Conservation (phyloP, 2,797 vertebrate genomes). For the Mastacembelus armatus region DNA sequence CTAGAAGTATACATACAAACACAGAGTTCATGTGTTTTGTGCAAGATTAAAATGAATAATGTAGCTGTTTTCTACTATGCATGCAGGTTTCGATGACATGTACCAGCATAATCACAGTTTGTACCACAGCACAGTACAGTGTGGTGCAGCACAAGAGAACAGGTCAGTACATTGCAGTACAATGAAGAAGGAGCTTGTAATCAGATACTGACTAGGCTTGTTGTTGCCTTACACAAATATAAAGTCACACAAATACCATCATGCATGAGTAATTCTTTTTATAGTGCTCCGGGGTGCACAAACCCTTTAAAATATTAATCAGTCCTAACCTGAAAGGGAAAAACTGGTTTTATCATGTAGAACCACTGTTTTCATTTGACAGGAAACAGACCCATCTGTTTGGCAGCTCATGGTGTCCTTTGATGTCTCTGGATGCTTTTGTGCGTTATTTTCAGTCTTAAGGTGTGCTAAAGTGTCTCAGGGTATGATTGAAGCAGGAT, state of each 20-base stretch:
- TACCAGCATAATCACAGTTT: conserved; percentile 15
- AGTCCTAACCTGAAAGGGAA: conserved; percentile 32
- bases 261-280: conserved; percentile 41
- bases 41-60: too few species aligned
- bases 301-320: conserved; percentile 53
- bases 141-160: background rate
- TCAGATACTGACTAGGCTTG: conserved; percentile 12
- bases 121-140: conserved; percentile 9
- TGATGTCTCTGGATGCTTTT: conserved; percentile 44
- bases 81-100: conserved; percentile 2
- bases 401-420: conserved; percentile 49
- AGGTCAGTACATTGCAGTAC: conserved; percentile 1
- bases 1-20: conserved; percentile 21
- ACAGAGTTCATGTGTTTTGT: conserved; percentile 25
- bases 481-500: background rate
- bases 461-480: conserved; percentile 19
- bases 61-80: background rate
- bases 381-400: conserved; percentile 53
- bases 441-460: conserved; percentile 24
- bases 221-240: conserved; percentile 41
- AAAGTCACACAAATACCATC: conserved; percentile 48
- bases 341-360: conserved; percentile 39
- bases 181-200: conserved; percentile 4
- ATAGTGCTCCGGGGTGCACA: conserved; percentile 27
- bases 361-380: conserved; percentile 24